phyloP scores from a whole-genome alignment of 1,140 invertebrate genomes.

The Thalassaphorura encarpata region DNA sequence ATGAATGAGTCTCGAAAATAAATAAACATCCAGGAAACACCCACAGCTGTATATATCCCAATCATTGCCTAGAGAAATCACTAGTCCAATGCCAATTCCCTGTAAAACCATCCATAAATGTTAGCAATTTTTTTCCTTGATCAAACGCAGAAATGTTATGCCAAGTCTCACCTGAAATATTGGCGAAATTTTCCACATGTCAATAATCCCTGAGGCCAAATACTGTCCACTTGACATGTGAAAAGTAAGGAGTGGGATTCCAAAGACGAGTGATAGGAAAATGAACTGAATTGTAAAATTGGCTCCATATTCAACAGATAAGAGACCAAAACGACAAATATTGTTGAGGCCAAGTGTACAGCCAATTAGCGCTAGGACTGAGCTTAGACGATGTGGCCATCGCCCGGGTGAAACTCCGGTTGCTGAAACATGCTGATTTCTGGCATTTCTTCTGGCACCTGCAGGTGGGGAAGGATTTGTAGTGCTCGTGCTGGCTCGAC shows the following conservation, averaged over 20 bases:
- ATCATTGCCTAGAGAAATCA: conserved; percentile 67
- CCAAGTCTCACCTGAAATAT: conserved; percentile 60
- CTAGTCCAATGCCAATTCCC: conserved; percentile 70
- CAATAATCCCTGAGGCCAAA: conserved; percentile 67
- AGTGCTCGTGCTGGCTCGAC: neutral
- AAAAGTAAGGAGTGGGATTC: conserved; percentile 73
- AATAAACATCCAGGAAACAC: conserved; percentile 78
- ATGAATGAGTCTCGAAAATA: conserved; percentile 83
- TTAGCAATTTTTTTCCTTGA: neutral
- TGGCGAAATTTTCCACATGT: conserved; percentile 88
- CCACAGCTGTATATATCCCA: conserved; percentile 75
- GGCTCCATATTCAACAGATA: conserved; percentile 76
- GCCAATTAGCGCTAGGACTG: conserved; percentile 65
- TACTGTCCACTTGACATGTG: conserved; percentile 76
- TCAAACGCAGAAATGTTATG: too few relatives aligned
- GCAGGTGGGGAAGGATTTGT: conserved; percentile 1
- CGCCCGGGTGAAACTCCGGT: conserved; percentile 34
- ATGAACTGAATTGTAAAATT: conserved; percentile 84
- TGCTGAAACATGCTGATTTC: neutral
- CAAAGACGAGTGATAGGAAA: conserved; percentile 67
- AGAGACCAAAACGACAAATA: conserved; percentile 74
- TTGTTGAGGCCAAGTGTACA: conserved; percentile 79
- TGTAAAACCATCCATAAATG: conserved; percentile 32
- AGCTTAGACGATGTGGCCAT: conserved; percentile 72
- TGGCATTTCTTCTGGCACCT: neutral